Conservation (phyloP, 2,888 invertebrate genomes). For the Branchellion lobata region DNA sequence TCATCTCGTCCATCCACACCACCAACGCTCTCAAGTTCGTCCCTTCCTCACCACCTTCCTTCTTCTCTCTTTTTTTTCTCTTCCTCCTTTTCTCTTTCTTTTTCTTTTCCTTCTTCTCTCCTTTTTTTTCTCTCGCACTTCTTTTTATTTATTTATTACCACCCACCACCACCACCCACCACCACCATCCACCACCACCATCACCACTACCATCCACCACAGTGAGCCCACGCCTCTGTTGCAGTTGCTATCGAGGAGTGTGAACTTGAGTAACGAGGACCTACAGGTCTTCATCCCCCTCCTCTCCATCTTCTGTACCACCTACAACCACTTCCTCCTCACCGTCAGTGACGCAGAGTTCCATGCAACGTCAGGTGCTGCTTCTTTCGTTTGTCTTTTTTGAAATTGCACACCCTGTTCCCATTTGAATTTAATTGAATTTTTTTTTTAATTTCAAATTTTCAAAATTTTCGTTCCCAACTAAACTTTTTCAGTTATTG, state of each 20-base stretch:
- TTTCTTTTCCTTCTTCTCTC: no score
- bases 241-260: constrained; percentile 71
- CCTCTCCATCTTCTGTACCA: constrained; percentile 78
- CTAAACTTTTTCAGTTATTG: no score
- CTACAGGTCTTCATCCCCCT: constrained; percentile 74
- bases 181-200: no score
- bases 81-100: background rate
- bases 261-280: constrained; percentile 67
- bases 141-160: no score
- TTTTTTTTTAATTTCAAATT: background rate
- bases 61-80: constrained; percentile 44
- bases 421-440: background rate
- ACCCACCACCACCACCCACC: no score
- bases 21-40: background rate
- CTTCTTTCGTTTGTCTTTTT: background rate
- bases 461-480: no score
- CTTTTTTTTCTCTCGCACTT: no score
- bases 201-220: no score
- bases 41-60: background rate
- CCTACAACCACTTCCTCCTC: constrained; percentile 77
- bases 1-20: constrained; percentile 8
- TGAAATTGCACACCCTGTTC: background rate
- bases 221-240: constrained; percentile 62
- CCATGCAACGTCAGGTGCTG: constrained; percentile 61
- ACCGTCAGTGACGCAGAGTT: constrained; percentile 85